Base-by-base conservation (phyloP, 2,888 invertebrate species). In the Andrena bucephala region DNA sequence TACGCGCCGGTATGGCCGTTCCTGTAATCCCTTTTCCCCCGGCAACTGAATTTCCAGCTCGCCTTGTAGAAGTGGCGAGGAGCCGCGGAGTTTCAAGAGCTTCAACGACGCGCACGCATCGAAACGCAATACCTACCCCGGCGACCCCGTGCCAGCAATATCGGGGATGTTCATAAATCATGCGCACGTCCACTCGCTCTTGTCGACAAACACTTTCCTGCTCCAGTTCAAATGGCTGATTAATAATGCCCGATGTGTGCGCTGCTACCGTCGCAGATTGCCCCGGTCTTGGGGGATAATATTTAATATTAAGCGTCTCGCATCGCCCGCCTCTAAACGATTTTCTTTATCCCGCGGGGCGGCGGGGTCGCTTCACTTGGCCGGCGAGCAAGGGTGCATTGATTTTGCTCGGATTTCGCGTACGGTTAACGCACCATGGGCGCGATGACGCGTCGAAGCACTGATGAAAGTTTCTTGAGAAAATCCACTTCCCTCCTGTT, bases 81-180 rank as follows among this genome's bases (percentile, higher is more conserved):
- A 4, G 42, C 42, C 42, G 42, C 42, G 13, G 13, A 42, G 42
- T 42, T 42, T 42, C 42, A 42, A 52, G 66, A 65, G 66, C 42
- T 74, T 62, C 33, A 67, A 67, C 62, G 81, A 62, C 8, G 27
- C 57, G 27, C 57, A 20, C 66, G 48, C 66, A 57, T 24, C 57
- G 59, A 33, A 59, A 60, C 60, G 54, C 24, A 54, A 54, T 57
- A 27, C 10, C 54, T 10, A 10, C 54, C 33, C 29, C 42, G 63
- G 29, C 48, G 31, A 42, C 42, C 42, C 42, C 57, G 20, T 16
- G 33, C 24, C 50, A 54, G 70, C 71, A 48, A 63, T 65, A 81
- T 81, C 82, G 71, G 52, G 8, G 31, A 59, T 68, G 71, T 83
- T 83, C 71, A 84, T 83, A 84, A 84, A 84, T 84, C 83, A 84